Percentiles rank a stretch among this genome's conserved stretches.
Evolutionary conservation across 2,113 vertebrate species (phyloP).

Genomic region (Scomber japonicus): DNA sequence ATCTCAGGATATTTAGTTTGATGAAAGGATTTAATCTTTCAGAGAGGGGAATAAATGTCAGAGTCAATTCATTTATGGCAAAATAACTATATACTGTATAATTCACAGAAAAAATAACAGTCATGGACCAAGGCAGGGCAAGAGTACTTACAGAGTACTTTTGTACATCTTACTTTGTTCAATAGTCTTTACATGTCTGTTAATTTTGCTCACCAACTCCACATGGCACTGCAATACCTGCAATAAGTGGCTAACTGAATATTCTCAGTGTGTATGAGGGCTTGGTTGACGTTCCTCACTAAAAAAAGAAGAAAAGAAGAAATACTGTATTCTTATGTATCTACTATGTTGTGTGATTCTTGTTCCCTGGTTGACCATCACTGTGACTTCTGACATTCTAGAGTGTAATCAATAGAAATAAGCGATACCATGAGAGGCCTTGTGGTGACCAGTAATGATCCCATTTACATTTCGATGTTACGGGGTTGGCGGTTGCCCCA

Average conservation of each 20-base stretch:
- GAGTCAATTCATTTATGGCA: background rate
- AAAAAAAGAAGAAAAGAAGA: background rate
- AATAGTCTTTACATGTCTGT: background rate
- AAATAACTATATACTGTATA: background rate
- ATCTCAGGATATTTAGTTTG: background rate
- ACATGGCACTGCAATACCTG: background rate
- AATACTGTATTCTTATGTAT: background rate
- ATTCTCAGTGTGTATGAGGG: background rate
- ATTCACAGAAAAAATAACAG: too few relatives aligned
- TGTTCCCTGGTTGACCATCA: background rate
- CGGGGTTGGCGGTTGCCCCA: slow-evolving; percentile 39
- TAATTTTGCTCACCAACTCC: too few relatives aligned
- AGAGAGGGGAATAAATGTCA: background rate
- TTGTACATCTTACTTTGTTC: background rate
- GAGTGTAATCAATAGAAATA: slow-evolving; percentile 4
- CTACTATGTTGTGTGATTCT: background rate
- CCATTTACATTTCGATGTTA: slow-evolving; percentile 51
- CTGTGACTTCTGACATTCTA: background rate
- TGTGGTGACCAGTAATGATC: slow-evolving; percentile 48
- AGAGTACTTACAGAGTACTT: background rate
- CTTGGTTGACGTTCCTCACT: background rate
- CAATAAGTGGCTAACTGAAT: background rate
- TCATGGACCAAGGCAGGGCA: too few relatives aligned
- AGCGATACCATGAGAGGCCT: slow-evolving; percentile 21
- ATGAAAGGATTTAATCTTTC: background rate